Conservation (phyloP, 2,888 invertebrate genomes). For the Trypoxylon attenuatum region DNA sequence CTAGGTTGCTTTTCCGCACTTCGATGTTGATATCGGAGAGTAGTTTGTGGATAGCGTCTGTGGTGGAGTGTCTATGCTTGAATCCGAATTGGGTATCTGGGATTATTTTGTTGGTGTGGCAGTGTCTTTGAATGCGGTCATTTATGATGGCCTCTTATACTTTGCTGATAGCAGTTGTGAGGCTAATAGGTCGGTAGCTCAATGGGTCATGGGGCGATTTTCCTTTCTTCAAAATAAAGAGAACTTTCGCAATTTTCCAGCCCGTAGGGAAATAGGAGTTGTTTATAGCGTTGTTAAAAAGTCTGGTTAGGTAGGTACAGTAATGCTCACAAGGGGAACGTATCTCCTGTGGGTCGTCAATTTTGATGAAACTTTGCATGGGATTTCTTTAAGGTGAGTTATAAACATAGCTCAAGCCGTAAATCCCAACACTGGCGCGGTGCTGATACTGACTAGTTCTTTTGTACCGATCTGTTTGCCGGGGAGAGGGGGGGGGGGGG, state of each 20-base stretch:
- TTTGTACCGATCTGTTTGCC: too few relatives aligned
- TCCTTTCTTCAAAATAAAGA: background rate
- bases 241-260: background rate
- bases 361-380: too few relatives aligned
- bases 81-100: background rate
- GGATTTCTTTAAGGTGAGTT: too few relatives aligned
- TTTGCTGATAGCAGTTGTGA: background rate
- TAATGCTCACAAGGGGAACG: too few relatives aligned
- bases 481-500: too few relatives aligned
- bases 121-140: background rate
- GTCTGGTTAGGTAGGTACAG: too few relatives aligned
- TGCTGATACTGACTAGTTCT: too few relatives aligned
- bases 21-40: background rate
- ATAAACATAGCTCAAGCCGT: too few relatives aligned
- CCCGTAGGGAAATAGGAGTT: background rate
- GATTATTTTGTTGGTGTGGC: background rate
- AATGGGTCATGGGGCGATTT: background rate
- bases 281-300: slow-evolving; percentile 2
- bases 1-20: background rate
- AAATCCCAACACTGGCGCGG: too few relatives aligned
- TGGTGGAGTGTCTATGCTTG: background rate
- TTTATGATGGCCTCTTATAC: background rate
- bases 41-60: background rate
- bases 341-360: too few relatives aligned
- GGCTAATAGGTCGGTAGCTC: slow-evolving; percentile 4